These are phyloP conservation scores for Trichechus manatus DNA, from an alignment of 2,113 vertebrate genomes.

Conservation along the genomic window DNA sequence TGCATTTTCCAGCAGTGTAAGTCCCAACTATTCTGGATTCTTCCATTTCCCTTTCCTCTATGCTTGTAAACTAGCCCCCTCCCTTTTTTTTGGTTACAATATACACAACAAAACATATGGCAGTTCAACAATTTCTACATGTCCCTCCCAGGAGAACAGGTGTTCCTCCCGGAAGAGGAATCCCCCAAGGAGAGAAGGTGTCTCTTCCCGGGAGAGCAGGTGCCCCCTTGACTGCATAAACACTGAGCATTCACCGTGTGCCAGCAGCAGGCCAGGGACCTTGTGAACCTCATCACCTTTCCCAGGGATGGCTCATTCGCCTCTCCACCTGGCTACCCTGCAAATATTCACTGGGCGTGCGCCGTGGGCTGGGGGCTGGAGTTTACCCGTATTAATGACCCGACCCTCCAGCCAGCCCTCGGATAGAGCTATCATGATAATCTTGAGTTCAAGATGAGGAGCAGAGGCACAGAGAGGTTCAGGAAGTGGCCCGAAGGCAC, in stretches of 20 bases:
- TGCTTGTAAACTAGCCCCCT: too few species aligned
- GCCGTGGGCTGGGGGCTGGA: not conserved
- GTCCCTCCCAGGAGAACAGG: not conserved
- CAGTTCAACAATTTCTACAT: too few species aligned
- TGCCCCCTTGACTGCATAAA: too few species aligned
- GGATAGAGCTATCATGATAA: rapidly evolving
- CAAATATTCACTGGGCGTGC: too few species aligned
- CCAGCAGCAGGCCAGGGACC: rapidly evolving
- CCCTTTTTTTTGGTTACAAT: too few species aligned
- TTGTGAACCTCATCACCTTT: rapidly evolving
- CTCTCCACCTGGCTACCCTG: too few species aligned
- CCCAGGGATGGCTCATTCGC: rapidly evolving
- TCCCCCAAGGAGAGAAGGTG: not conserved
- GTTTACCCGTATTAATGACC: rapidly evolving
- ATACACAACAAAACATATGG: too few species aligned
- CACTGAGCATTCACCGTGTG: rapidly evolving
- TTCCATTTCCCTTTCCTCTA: too few species aligned
- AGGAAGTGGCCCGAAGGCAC: not conserved
- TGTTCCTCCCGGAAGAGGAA: not conserved
- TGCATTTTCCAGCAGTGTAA: too few species aligned
- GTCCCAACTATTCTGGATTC: too few species aligned
- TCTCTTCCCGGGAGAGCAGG: too few species aligned
- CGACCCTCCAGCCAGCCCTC: not conserved
- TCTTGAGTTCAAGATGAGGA: not conserved
- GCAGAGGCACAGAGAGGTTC: not conserved